Percentiles rank a stretch among this genome's conserved stretches.
Conservation (phyloP, 2,888 invertebrate species). For the Ochropleura leucogaster region DNA sequence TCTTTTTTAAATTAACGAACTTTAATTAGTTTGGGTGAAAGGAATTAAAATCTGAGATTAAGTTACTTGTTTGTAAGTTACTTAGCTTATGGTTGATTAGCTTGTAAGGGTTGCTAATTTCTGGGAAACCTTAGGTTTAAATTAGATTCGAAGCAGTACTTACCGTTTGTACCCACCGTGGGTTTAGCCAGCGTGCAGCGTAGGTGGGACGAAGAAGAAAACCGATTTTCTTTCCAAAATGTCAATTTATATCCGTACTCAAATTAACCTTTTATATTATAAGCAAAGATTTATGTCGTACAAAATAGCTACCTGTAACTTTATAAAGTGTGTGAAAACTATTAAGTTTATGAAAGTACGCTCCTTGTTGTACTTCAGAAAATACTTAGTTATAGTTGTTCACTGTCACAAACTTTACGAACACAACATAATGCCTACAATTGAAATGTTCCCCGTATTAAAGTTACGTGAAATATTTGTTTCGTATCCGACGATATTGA, state of each 20-base stretch:
- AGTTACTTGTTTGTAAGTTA: not conserved
- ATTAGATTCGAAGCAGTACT: not conserved
- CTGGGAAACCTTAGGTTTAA: not conserved
- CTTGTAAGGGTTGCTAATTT: not conserved
- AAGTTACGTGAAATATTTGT: conserved; percentile 25
- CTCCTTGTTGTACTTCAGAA: not conserved
- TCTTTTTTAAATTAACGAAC: conserved; percentile 24
- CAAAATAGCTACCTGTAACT: not conserved
- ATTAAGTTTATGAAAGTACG: not conserved
- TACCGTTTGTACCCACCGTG: too few relatives aligned
- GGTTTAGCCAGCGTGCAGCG: not conserved
- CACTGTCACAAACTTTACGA: not conserved
- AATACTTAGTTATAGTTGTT: not conserved
- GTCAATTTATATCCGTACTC: not conserved
- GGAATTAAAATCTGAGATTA: not conserved
- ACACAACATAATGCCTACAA: not conserved
- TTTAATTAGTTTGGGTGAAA: conserved; percentile 36
- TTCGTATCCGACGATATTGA: conserved; percentile 23
- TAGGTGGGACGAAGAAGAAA: not conserved
- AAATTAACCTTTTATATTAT: not conserved
- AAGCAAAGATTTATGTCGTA: not conserved
- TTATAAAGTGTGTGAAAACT: not conserved
- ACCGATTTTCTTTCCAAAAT: not conserved
- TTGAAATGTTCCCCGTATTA: conserved; percentile 4
- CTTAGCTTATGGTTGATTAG: not conserved